Conservation (phyloP, 2,888 invertebrate genomes). For the Neocrepidodera transversa region DNA sequence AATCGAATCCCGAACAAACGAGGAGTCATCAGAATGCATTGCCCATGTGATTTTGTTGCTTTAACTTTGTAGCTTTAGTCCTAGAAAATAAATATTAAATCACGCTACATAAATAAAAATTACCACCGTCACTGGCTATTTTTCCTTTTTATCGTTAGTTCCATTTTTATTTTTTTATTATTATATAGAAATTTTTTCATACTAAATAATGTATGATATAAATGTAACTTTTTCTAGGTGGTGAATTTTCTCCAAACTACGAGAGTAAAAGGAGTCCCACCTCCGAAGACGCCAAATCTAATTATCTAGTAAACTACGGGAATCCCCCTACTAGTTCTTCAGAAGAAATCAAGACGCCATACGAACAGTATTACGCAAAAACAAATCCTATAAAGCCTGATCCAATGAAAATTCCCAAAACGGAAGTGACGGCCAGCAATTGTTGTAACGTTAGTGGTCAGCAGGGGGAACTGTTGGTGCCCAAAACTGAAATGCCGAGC, state of each 20-base stretch:
- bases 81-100: too few species aligned
- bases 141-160: too few species aligned
- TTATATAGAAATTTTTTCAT: too few species aligned
- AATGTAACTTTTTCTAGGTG: too few species aligned
- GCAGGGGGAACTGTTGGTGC: constrained; percentile 68
- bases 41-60: too few species aligned
- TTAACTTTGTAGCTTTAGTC: too few species aligned
- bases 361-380: constrained; percentile 54
- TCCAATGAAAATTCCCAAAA: constrained; percentile 65
- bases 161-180: too few species aligned
- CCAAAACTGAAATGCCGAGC: constrained; percentile 69
- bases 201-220: too few species aligned
- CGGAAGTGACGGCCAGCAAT: constrained; percentile 57
- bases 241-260: constrained; percentile 55
- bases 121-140: too few species aligned
- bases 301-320: constrained; percentile 57
- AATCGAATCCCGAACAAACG: too few species aligned
- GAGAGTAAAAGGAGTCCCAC: constrained; percentile 54
- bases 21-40: too few species aligned
- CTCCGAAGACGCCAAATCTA: constrained; percentile 60
- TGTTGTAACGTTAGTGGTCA: constrained; percentile 59
- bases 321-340: constrained; percentile 42
- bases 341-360: constrained; percentile 49
- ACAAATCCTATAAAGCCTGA: constrained; percentile 54
- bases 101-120: too few species aligned